phyloP scores from a whole-genome alignment of 2,888 invertebrate species.

The Cephus rjabovi region DNA sequence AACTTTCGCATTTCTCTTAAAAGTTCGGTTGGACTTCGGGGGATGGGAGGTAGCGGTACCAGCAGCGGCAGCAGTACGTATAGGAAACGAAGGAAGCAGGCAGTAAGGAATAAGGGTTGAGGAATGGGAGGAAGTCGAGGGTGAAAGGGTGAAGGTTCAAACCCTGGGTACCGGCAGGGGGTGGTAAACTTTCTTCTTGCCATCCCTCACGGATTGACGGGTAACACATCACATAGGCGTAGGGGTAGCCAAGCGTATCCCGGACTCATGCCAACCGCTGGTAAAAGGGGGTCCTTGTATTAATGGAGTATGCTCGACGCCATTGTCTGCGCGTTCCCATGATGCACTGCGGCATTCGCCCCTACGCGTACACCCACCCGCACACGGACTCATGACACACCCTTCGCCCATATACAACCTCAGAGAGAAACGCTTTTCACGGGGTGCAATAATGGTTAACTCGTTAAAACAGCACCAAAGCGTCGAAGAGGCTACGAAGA shows the following conservation, averaged over 20 bases:
- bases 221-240: conserved; percentile 58
- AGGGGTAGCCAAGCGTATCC: conserved; percentile 12
- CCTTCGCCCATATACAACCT: conserved; percentile 14
- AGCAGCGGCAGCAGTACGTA: conserved; percentile 34
- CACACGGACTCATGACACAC: neutral
- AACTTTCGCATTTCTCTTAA: conserved; percentile 64
- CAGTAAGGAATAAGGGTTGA: neutral
- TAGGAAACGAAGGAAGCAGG: neutral
- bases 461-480: conserved; percentile 32
- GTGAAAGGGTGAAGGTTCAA: conserved; percentile 13
- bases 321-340: conserved; percentile 40
- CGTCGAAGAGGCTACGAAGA: neutral
- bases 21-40: conserved; percentile 46
- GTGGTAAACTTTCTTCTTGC: conserved; percentile 55
- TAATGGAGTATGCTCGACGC: conserved; percentile 40
- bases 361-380: conserved; percentile 18
- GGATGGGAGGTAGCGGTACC: conserved; percentile 30
- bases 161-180: conserved; percentile 2
- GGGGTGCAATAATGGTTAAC: conserved; percentile 32
- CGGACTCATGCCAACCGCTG: conserved; percentile 5
- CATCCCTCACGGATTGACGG: conserved; percentile 61
- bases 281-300: conserved; percentile 20
- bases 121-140: conserved; percentile 27
- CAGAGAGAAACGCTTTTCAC: conserved; percentile 28
- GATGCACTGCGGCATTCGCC: conserved; percentile 37